Evolutionary conservation across 2,888 invertebrate species (phyloP), one percentile per base, ranked within the genome.

Genomic region (Chromoteleia sp.): DNA sequence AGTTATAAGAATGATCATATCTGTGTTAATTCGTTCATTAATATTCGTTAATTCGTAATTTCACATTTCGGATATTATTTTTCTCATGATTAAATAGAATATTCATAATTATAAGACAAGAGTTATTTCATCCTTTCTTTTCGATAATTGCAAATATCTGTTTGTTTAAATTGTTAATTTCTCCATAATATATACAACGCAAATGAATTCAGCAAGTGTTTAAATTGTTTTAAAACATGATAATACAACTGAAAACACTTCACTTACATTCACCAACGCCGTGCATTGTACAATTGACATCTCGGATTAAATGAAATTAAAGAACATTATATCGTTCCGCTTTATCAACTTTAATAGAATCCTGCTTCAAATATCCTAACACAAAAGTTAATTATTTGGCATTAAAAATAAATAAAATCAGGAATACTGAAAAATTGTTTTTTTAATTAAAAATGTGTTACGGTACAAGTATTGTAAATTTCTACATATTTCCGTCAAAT

Each of bases 211-310:
- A 17, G 19, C 58, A 15, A 52, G 5, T 25, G n/a, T n/a, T n/a
- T n/a, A n/a, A n/a, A n/a, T 33, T 33, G 14, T 30, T 48, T 61
- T 61, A 61, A 45, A 45, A 25, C 45, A 19, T 45, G 33, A 19
- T 63, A 63, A 48, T 63, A 14, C 63, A 33, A 48, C 33, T 63
- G 48, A 36, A 36, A 63, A 36, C 48, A 63, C 63, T 63, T 63
- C 10, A 61, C 30, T 61, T 61, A 45, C 45, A 45, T 48, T 19
- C 15, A 12, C 7, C 14, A 17, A 36, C 33, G 3, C 2, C 4
- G 19, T 48, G 33, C 21, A 48, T 48, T 63, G 36, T 36, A 21
- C 30, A 30, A 61, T 61, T 63, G 63, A 33, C 48, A 63, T 33
- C 10, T 3, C 36, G 21, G 63, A 48, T 63, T 30, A 63, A 63